These are phyloP conservation scores for Calephelis nemesis DNA, from an alignment of 1,140 invertebrate species.

Conservation along the genomic window DNA sequence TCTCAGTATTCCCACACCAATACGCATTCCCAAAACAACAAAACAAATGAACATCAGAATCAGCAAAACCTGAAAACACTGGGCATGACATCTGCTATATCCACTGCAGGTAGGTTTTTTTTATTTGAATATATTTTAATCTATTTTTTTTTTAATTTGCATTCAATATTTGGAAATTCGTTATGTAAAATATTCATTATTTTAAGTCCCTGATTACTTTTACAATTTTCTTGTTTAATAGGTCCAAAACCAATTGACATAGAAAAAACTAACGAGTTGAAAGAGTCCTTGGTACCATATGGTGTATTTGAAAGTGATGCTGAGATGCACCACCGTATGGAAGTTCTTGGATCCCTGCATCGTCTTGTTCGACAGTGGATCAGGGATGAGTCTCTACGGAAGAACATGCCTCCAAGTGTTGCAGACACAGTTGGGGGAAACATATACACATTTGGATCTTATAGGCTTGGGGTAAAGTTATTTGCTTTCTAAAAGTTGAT, in stretches of 20 bases:
- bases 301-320: conserved; percentile 95
- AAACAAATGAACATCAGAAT: conserved; percentile 67
- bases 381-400: conserved; percentile 90
- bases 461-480: conserved; percentile 84
- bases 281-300: conserved; percentile 90
- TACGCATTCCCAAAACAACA: conserved; percentile 44
- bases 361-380: conserved; percentile 96
- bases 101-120: conserved; percentile 81
- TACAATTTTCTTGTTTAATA: conserved; percentile 10
- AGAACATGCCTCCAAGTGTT: conserved; percentile 92
- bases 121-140: conserved; percentile 10
- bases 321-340: conserved; percentile 94
- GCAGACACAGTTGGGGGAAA: conserved; percentile 96
- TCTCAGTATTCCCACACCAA: conserved; percentile 72
- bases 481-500: neutral
- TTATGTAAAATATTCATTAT: neutral
- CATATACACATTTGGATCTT: conserved; percentile 99
- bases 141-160: too few species aligned
- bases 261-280: conserved; percentile 90
- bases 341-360: conserved; percentile 91
- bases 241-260: conserved; percentile 92
- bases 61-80: conserved; percentile 76
- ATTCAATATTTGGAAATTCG: neutral
- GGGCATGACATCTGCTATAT: conserved; percentile 97
- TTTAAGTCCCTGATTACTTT: too few species aligned